Evolutionary conservation across 1,140 invertebrate species (phyloP).

Genomic region (Microplitis demolitor): DNA sequence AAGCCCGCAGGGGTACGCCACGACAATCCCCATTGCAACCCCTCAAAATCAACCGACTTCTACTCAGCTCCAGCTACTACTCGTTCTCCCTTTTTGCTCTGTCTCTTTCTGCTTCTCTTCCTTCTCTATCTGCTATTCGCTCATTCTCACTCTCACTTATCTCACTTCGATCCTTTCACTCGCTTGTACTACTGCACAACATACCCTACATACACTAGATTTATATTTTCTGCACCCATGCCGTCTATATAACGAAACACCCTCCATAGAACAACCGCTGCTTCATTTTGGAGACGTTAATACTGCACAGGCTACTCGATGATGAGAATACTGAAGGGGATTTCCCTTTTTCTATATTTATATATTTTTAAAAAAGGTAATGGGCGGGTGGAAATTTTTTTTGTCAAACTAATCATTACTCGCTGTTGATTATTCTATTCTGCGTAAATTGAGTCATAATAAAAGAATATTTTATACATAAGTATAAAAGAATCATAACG

Average conservation of each 20-base stretch:
- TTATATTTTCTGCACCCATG: not conserved
- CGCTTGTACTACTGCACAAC: slow-evolving; percentile 4
- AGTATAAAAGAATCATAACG: too few relatives aligned
- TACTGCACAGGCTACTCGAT: slow-evolving; percentile 23
- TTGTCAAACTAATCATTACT: too few relatives aligned
- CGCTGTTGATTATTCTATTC: too few relatives aligned
- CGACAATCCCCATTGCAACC: slow-evolving; percentile 62
- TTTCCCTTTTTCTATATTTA: not conserved
- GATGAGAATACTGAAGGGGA: slow-evolving; percentile 4
- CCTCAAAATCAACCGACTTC: slow-evolving; percentile 62
- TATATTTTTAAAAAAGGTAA: not conserved
- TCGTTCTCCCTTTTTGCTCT: slow-evolving; percentile 17
- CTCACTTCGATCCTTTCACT: not conserved
- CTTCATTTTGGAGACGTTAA: slow-evolving; percentile 26
- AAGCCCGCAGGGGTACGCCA: slow-evolving; percentile 63
- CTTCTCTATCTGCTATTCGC: not conserved
- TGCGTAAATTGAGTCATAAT: too few relatives aligned
- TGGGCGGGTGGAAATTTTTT: too few relatives aligned
- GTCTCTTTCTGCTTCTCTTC: slow-evolving; percentile 2
- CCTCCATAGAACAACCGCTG: slow-evolving; percentile 10
- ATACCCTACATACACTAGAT: not conserved
- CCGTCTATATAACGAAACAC: not conserved
- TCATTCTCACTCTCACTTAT: not conserved
- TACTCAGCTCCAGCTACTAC: slow-evolving; percentile 33
- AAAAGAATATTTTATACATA: too few relatives aligned